Evolutionary conservation across 2,113 vertebrate genomes (phyloP), one percentile per base, ranked within the genome.

Genomic region (Todiramphus saurophagus): DNA sequence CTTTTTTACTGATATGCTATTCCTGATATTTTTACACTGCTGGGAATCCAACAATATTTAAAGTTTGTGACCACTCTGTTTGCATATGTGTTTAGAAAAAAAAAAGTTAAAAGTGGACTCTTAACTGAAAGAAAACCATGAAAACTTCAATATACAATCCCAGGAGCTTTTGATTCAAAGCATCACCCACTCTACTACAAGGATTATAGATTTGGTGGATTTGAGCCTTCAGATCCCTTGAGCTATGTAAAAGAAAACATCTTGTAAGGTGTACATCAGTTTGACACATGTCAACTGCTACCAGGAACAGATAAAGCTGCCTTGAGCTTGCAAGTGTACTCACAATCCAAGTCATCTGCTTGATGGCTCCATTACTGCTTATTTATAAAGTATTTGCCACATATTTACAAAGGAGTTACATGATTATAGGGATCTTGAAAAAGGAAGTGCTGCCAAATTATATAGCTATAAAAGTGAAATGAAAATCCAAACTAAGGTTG

Each of bases 311-410:
- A 59, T 37, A 67, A 83, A 80, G 23, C 39, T 82, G 53, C 87
- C 77, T 33, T 79, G 90, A 94, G 58, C 66, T 87, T 62, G 81
- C 64, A 80, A 87, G 44, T 35, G 60, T 55, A n/a, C 68, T 95
- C 86, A 41, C 70, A 76, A 53, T 79, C 76, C 70, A 68, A 94
- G 53, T 95, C 90, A 90, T 93, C 72, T 88, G 67, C 67, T 68
- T 62, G 90, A 87, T 90, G 85, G 91, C 76, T 93, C 76, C 51
- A 73, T 91, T 90, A 76, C 62, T 46, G 94, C 83, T 78, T 87
- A 89, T 80, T 96, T 96, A 87, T 84, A 69, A 93, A 91, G 66
- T 87, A 62, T 94, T 90, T 86, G 75, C 69, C 70, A 82, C 41
- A 6, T 69, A 91, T 94, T 95, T 94, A 84, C 83, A 85, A 80